Percentiles rank a stretch among this genome's conserved stretches.
phyloP scores from a whole-genome alignment of 2,888 invertebrate genomes.

The Trachelus stipa region DNA sequence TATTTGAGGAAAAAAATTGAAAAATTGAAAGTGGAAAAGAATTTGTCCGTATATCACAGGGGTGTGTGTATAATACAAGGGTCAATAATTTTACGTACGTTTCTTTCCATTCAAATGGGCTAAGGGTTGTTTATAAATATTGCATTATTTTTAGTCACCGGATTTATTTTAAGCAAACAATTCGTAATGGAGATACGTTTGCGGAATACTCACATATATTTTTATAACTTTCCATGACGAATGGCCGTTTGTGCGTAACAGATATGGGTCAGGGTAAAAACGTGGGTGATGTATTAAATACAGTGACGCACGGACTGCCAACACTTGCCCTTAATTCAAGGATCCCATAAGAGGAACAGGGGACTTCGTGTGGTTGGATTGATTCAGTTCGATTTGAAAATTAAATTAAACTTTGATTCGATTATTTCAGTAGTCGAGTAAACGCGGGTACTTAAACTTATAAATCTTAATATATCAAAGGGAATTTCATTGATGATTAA shows the following conservation, averaged over 20 bases:
- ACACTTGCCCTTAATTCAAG: slow-evolving; percentile 16
- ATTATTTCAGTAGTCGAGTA: background rate
- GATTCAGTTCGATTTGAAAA: background rate
- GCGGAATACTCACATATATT: background rate
- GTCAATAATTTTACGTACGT: background rate
- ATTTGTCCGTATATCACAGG: background rate
- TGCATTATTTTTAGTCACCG: background rate
- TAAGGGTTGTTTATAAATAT: background rate
- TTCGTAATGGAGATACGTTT: background rate
- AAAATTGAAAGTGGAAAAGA: background rate
- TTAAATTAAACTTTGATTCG: background rate
- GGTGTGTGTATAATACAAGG: background rate
- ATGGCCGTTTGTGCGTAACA: slow-evolving; percentile 23
- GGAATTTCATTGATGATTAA: too few species aligned
- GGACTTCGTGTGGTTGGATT: background rate
- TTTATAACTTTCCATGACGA: background rate
- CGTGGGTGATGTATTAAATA: slow-evolving; percentile 14
- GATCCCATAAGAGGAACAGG: background rate
- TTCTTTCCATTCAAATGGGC: background rate
- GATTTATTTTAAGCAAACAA: background rate
- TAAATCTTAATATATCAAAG: background rate
- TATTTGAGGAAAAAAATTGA: too few species aligned
- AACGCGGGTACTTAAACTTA: background rate
- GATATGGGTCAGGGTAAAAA: slow-evolving; percentile 38
- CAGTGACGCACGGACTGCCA: slow-evolving; percentile 20